A percentile compares a stretch with the other conserved stretches of the same genome.
Conservation (phyloP, 1,140 invertebrate genomes). For the Atta cephalotes region DNA sequence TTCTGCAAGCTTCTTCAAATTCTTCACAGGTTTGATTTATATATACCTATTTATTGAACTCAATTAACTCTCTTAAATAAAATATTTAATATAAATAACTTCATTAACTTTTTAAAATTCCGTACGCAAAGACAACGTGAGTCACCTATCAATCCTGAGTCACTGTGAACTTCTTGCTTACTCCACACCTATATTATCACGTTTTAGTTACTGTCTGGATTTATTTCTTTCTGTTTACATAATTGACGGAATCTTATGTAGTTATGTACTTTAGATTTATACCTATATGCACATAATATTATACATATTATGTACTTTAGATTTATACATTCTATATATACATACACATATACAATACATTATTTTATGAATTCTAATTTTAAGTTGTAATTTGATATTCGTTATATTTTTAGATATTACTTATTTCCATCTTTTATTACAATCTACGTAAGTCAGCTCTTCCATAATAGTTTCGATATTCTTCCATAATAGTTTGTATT, state of each 20-base stretch:
- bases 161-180: background rate
- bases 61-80: background rate
- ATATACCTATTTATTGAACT: background rate
- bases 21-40: too few species aligned
- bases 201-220: background rate
- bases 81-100: background rate
- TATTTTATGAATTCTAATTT: background rate
- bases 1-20: background rate
- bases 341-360: too few species aligned
- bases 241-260: background rate
- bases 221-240: background rate
- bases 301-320: background rate
- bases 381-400: too few species aligned
- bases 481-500: too few species aligned
- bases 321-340: too few species aligned
- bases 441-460: too few species aligned
- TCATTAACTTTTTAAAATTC: background rate
- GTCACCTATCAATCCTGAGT: constrained; percentile 2
- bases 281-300: background rate
- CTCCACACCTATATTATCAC: constrained; percentile 26
- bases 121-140: background rate
- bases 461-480: too few species aligned
- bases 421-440: too few species aligned
- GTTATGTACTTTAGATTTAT: background rate
- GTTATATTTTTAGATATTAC: too few species aligned